These are phyloP conservation scores for Paedocypris micromegethes DNA, from an alignment of 2,797 vertebrate genomes.

Conservation along the genomic window DNA sequence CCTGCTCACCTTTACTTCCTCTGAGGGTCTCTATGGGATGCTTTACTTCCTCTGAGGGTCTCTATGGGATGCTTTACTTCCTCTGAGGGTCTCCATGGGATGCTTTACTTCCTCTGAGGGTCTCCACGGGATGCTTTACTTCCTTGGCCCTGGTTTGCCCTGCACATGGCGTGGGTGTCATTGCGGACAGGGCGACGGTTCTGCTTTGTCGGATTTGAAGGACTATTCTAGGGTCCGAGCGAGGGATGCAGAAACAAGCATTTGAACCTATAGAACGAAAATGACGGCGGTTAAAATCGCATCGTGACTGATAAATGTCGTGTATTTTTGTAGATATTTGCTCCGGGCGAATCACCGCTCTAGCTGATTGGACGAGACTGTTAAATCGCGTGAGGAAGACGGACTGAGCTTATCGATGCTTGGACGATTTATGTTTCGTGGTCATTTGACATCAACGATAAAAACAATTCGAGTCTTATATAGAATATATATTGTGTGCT, in stretches of 20 bases:
- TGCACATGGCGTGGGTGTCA: constrained; percentile 3
- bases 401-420: too few species aligned
- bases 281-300: constrained; percentile 2
- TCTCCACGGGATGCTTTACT: constrained; percentile 35
- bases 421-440: not conserved
- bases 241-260: too few species aligned
- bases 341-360: not conserved
- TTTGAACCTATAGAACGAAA: constrained; percentile 14
- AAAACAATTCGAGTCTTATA: too few species aligned
- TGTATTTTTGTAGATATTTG: constrained; percentile 53
- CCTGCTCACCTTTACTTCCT: constrained; percentile 34
- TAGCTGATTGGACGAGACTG: too few species aligned
- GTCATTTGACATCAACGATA: constrained; percentile 3
- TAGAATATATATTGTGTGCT: constrained; percentile 9
- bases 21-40: constrained; percentile 29
- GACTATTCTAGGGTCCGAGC: too few species aligned
- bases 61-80: constrained; percentile 28
- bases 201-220: constrained; percentile 6
- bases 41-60: constrained; percentile 37
- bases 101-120: constrained; percentile 32
- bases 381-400: too few species aligned
- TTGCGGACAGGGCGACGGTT: not conserved
- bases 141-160: constrained; percentile 25
- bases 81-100: constrained; percentile 26
- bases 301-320: constrained; percentile 47